phyloP scores from a whole-genome alignment of 2,797 vertebrate genomes.

The Lagodon rhomboides region DNA sequence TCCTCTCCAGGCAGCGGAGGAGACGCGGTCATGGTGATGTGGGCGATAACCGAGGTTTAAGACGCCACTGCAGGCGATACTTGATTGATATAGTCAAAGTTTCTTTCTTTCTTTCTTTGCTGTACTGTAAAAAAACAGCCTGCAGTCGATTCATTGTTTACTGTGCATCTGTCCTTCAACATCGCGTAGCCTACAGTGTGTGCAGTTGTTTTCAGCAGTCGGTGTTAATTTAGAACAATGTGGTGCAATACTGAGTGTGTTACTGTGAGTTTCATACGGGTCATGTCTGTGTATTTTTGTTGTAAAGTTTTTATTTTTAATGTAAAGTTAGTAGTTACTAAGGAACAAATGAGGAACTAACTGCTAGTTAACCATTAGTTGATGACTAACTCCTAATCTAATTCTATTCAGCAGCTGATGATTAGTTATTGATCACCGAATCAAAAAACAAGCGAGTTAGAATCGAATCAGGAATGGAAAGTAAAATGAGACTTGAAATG shows the following conservation, averaged over 20 bases:
- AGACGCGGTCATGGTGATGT: slow-evolving; percentile 16
- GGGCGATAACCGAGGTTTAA: slow-evolving; percentile 43
- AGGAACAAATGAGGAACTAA: too few species aligned
- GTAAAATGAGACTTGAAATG: too few species aligned
- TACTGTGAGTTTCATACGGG: neutral
- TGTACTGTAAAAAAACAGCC: neutral
- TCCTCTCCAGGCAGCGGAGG: slow-evolving; percentile 1
- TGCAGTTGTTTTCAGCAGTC: neutral
- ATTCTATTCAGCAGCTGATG: too few species aligned
- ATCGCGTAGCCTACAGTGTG: neutral
- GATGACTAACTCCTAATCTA: too few species aligned
- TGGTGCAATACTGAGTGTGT: neutral
- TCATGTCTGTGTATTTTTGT: neutral
- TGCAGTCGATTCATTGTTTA: slow-evolving; percentile 16
- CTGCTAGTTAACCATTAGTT: too few species aligned
- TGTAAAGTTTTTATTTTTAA: too few species aligned
- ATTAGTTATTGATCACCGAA: too few species aligned
- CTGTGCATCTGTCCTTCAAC: slow-evolving; percentile 7
- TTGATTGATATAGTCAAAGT: slow-evolving; percentile 6
- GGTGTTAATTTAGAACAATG: neutral
- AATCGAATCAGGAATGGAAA: too few species aligned
- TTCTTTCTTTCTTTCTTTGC: slow-evolving; percentile 17
- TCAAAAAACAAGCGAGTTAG: too few species aligned
- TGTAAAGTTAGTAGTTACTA: too few species aligned
- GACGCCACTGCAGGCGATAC: neutral